Evolutionary conservation across 2,797 vertebrate species (phyloP).

Genomic region (Leucoraja ocellata): DNA sequence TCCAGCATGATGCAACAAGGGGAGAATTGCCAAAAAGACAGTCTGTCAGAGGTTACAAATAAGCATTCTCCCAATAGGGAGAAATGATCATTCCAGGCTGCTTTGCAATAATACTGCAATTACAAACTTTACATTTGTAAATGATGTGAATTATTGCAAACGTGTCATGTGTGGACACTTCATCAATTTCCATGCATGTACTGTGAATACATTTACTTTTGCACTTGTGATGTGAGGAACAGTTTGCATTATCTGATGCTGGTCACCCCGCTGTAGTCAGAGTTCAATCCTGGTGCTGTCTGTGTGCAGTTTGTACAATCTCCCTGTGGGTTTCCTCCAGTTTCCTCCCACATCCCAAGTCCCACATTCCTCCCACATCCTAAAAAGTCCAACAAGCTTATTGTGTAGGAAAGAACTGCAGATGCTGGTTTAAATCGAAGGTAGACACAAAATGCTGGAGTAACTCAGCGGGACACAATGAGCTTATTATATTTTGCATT

Average conservation of each 20-base stretch:
- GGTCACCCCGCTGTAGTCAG: neutral
- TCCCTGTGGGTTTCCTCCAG: no score
- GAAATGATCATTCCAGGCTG: no score
- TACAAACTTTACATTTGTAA: neutral
- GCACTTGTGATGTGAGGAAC: neutral
- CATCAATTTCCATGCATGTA: neutral
- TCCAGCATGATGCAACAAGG: neutral
- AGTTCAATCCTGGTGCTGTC: neutral
- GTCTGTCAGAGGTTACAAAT: neutral
- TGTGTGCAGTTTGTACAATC: no score
- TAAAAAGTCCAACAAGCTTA: no score
- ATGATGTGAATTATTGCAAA: neutral
- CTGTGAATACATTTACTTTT: neutral
- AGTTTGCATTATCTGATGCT: neutral
- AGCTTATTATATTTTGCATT: no score
- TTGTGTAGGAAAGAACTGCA: no score
- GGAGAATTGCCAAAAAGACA: neutral
- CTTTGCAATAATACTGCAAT: neutral
- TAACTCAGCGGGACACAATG: no score
- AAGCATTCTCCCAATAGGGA: neutral
- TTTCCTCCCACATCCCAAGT: no score
- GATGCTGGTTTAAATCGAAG: no score
- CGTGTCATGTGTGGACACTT: neutral
- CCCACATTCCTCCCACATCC: no score
- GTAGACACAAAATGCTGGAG: no score